phyloP scores from a whole-genome alignment of 2,888 invertebrate species.

The Philereme vetulata region DNA sequence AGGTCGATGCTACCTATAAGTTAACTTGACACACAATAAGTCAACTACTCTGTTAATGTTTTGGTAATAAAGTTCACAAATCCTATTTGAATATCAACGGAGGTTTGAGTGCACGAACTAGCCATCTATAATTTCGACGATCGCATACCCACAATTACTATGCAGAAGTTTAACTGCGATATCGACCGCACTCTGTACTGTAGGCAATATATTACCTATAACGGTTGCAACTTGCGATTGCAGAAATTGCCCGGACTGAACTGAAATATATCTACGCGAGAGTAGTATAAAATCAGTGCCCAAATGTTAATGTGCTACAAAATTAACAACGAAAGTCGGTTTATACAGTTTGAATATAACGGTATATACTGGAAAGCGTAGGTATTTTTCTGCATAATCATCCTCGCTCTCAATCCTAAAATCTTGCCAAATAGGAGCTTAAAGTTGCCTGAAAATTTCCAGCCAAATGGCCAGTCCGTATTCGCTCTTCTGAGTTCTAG shows the following conservation, averaged over 20 bases:
- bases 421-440: slow-evolving; percentile 18
- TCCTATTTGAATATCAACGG: background rate
- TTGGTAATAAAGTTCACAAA: background rate
- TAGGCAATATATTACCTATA: slow-evolving; percentile 2
- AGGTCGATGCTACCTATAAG: slow-evolving; percentile 4
- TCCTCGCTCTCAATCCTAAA: background rate
- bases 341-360: background rate
- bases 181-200: slow-evolving; percentile 3
- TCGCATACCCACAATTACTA: slow-evolving; percentile 11
- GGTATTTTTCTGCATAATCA: background rate
- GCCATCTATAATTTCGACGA: slow-evolving; percentile 16
- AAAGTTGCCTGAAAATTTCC: slow-evolving; percentile 11
- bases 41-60: slow-evolving; percentile 1
- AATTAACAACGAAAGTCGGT: too few relatives aligned
- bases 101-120: slow-evolving; percentile 8
- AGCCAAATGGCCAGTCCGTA: slow-evolving; percentile 8
- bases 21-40: slow-evolving; percentile 10
- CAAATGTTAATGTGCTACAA: too few relatives aligned
- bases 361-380: background rate
- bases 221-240: slow-evolving; percentile 3
- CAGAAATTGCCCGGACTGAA: slow-evolving; percentile 1
- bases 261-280: too few relatives aligned
- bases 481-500: slow-evolving; percentile 7
- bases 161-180: slow-evolving; percentile 3
- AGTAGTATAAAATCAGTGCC: too few relatives aligned